A percentile compares a stretch with the other conserved stretches of the same genome.
These are phyloP conservation scores for Endomychus coccineus DNA, from an alignment of 2,888 invertebrate species.

Conservation along the genomic window DNA sequence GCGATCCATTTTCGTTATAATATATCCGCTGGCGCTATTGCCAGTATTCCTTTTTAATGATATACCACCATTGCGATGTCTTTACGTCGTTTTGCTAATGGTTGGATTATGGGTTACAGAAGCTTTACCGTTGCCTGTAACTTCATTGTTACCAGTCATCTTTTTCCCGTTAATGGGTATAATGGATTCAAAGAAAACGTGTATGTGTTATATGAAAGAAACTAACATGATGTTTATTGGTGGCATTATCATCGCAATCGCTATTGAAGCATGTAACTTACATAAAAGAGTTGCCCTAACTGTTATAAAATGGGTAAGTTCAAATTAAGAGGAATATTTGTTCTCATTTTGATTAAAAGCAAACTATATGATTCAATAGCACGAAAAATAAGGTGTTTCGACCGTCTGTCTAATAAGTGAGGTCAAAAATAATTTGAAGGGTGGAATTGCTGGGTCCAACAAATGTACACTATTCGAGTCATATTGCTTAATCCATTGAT, in stretches of 20 bases:
- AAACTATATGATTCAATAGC: no score
- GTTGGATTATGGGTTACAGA: constrained; percentile 80
- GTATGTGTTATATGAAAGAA: constrained; percentile 69
- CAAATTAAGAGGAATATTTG: no score
- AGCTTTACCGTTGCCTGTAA: constrained; percentile 72
- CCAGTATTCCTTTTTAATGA: constrained; percentile 59
- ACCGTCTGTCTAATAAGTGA: no score
- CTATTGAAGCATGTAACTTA: constrained; percentile 82
- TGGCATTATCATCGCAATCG: constrained; percentile 83
- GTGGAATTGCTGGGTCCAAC: no score
- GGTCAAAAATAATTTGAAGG: no score
- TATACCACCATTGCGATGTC: constrained; percentile 59
- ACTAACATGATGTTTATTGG: constrained; percentile 86
- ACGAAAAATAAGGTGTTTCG: no score
- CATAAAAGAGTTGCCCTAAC: constrained; percentile 81
- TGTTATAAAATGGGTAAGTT: constrained; percentile 57
- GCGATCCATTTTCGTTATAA: constrained; percentile 63
- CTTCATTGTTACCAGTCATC: constrained; percentile 74
- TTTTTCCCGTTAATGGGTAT: constrained; percentile 79
- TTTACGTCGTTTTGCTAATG: constrained; percentile 76
- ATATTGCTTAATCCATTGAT: no score
- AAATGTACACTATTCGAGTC: no score
- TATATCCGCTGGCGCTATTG: constrained; percentile 61
- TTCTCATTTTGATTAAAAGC: no score
- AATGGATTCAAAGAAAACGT: constrained; percentile 53